Conservation (phyloP, 2,113 vertebrate genomes). For the Sylvia atricapilla region DNA sequence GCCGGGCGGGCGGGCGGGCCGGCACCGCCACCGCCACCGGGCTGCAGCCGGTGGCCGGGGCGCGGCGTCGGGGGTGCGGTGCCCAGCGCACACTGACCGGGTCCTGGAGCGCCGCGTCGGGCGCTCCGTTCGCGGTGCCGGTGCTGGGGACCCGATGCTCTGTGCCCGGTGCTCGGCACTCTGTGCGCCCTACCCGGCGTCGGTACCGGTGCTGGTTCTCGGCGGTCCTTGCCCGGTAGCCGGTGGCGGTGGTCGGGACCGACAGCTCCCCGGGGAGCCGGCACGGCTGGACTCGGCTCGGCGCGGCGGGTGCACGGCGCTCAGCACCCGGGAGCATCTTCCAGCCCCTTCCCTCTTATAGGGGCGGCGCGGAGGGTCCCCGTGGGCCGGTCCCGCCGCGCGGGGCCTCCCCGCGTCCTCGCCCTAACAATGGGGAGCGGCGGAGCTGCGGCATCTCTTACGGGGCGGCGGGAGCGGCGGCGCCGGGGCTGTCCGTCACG, state of each 20-base stretch:
- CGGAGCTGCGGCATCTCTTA: constrained; percentile 89
- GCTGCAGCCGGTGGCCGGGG: neutral
- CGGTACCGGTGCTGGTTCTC: neutral
- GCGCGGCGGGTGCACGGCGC: neutral
- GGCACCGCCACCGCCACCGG: neutral
- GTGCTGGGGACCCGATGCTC: neutral
- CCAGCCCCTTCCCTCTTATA: constrained; percentile 61
- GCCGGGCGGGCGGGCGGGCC: neutral
- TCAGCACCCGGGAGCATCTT: constrained; percentile 38
- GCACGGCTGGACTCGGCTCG: neutral
- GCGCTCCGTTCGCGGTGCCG: neutral
- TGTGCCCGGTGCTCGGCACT: neutral
- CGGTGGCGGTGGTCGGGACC: neutral
- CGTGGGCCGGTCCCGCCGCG: constrained; percentile 34
- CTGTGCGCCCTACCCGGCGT: neutral
- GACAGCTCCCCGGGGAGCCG: neutral
- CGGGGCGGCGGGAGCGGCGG: constrained; percentile 85
- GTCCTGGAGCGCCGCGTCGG: neutral
- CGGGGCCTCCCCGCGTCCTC: constrained; percentile 45
- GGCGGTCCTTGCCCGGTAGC: neutral
- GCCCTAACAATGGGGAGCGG: constrained; percentile 77
- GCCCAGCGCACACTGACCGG: neutral
- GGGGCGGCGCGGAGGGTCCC: constrained; percentile 54
- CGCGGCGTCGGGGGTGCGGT: neutral
- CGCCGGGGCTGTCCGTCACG: constrained; percentile 59